These are phyloP conservation scores for Chirona hameri DNA, from an alignment of 2,888 invertebrate genomes.

Conservation along the genomic window DNA sequence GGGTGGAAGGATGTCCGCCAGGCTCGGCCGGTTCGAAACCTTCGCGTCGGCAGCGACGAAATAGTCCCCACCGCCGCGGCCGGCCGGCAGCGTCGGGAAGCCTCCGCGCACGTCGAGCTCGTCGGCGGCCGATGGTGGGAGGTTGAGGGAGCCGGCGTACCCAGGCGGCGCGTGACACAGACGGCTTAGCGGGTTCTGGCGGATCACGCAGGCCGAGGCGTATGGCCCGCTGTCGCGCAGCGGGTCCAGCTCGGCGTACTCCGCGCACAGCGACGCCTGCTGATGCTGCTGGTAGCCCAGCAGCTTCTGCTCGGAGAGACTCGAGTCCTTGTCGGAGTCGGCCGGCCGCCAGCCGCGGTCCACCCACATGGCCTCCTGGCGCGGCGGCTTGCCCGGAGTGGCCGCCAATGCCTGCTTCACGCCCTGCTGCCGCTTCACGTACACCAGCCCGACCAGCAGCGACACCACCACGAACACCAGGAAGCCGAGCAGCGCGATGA, in stretches of 20 bases:
- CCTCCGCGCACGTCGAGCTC: background rate
- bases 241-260: conserved; percentile 28
- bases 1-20: conserved; percentile 23
- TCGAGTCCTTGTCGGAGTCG: conserved; percentile 23
- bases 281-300: conserved; percentile 3
- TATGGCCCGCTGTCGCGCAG: conserved; percentile 6
- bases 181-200: conserved; percentile 5
- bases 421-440: conserved; percentile 27
- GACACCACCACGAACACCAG: conserved; percentile 22
- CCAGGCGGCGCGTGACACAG: background rate
- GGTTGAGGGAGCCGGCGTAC: background rate
- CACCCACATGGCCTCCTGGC: conserved; percentile 6
- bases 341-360: conserved; percentile 28
- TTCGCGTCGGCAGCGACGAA: background rate
- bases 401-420: background rate
- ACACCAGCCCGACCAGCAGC: conserved; percentile 11
- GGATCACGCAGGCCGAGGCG: conserved; percentile 26
- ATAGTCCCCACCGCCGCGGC: background rate
- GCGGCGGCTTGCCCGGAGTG: background rate
- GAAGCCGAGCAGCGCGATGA: conserved; percentile 25
- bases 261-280: conserved; percentile 1
- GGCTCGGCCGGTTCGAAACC: background rate
- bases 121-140: background rate
- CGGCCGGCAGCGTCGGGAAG: background rate
- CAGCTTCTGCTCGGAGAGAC: conserved; percentile 23